Evolutionary conservation across 2,797 vertebrate species (phyloP), one percentile per base, ranked within the genome.

Genomic region (Cirrhinus mrigala): DNA sequence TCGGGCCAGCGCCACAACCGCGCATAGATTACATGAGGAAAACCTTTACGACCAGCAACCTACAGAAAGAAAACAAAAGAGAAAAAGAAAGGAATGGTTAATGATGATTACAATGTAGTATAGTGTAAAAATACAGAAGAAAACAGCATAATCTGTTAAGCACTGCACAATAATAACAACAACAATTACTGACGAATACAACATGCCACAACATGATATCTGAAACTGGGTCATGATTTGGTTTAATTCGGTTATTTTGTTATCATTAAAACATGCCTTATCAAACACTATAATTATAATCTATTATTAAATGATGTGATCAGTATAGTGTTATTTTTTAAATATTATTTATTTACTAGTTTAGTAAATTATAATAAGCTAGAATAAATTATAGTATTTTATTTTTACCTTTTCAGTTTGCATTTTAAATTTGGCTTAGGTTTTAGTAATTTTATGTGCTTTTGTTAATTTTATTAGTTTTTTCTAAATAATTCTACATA

Each of bases 11-110:
- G 94, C 95, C 95, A 97, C 62, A 95, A 92, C 8, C 93, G 93
- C 0, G 94, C 94, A 16, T 96, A 96, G 79, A 96, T 96, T 54
- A 96, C 95, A 27, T 94, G 96, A n/a, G 95, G 95, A 69, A 96
- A 95, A 0, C 95, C 95, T 90, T 96, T 97, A 79, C 96, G 94
- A 11, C 96, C 95, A 0, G 95, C 95, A 79, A 96, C 96, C 95
- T 95, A 81, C 16, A 68, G 15, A 86, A 37, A 64, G 24, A 84
- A 29, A 81, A 46, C 78, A 52, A 77, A 54, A 10, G 4, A 58
- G 1, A 60, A 11, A 15, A 15, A 3, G 33, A 62, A 24, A 29
- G 15, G 11, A 48, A 48, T n/a, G 48, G 29, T 64, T 18, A 50
- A 50, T 70, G 22, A 82, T 14, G 70, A 29, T 4, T 48, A 64